Conservation (phyloP, 2,888 invertebrate species). For the Barypeithes pellucidus region DNA sequence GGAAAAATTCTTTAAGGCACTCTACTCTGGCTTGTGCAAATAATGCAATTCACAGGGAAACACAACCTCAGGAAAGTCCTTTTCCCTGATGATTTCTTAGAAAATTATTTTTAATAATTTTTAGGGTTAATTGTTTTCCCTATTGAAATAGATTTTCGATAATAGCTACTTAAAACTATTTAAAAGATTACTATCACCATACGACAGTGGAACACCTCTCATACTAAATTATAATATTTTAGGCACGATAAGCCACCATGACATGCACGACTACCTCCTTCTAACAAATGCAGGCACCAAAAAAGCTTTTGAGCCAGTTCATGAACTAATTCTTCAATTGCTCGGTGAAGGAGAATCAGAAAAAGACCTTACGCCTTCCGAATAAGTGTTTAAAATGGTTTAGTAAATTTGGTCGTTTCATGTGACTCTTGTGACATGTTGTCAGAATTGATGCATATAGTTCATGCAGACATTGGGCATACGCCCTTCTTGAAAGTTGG, state of each 20-base stretch:
- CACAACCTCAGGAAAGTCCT: too few relatives aligned
- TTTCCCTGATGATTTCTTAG: too few relatives aligned
- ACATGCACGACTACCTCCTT: slow-evolving; percentile 94
- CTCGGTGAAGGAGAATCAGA: slow-evolving; percentile 84
- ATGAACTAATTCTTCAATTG: slow-evolving; percentile 85
- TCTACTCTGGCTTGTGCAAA: too few relatives aligned
- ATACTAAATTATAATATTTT: slow-evolving; percentile 16
- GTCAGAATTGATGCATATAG: neutral
- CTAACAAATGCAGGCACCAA: slow-evolving; percentile 89
- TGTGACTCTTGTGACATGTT: neutral
- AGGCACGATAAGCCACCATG: slow-evolving; percentile 87
- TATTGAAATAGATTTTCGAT: too few relatives aligned
- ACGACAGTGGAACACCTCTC: neutral
- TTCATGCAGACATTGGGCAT: too few relatives aligned
- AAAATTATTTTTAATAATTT: too few relatives aligned
- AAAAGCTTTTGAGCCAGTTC: slow-evolving; percentile 89
- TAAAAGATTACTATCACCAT: neutral
- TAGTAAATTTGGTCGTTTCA: slow-evolving; percentile 1
- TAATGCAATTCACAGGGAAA: too few relatives aligned
- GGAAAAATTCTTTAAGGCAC: too few relatives aligned
- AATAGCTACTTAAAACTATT: too few relatives aligned
- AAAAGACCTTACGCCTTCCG: slow-evolving; percentile 82
- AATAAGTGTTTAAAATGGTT: slow-evolving; percentile 69
- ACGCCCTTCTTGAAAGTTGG: neutral
- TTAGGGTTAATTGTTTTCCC: too few relatives aligned